phyloP scores from a whole-genome alignment of 2,113 vertebrate genomes.

The Pachyramphus minor region DNA sequence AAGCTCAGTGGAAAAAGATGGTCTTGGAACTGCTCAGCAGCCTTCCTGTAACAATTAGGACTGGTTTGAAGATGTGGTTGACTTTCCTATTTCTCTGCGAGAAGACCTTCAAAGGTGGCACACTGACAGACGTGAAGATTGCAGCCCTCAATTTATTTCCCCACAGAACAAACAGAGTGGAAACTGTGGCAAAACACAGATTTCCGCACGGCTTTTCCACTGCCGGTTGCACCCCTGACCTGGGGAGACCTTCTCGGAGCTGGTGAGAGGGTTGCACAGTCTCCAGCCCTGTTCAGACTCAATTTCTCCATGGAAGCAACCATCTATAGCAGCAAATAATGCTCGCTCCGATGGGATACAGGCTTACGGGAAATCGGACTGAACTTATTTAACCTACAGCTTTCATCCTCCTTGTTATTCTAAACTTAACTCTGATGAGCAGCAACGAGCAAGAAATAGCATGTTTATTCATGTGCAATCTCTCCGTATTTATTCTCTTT shows the following conservation, averaged over 20 bases:
- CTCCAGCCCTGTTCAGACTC: not conserved
- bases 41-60: slow-evolving; percentile 47
- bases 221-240: not conserved
- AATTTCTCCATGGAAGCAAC: not conserved
- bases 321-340: not conserved
- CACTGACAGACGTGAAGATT: not conserved
- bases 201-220: not conserved
- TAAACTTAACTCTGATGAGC: not conserved
- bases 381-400: not conserved
- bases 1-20: slow-evolving; percentile 37
- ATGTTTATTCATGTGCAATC: not conserved
- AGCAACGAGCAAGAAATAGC: not conserved
- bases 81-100: not conserved
- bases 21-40: slow-evolving; percentile 3
- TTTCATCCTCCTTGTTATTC: not conserved
- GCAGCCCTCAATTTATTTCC: slow-evolving; percentile 24
- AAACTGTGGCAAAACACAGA: slow-evolving; percentile 18
- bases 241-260: not conserved
- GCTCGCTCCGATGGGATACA: not conserved
- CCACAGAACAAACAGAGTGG: slow-evolving; percentile 33
- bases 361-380: not conserved
- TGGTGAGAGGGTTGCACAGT: not conserved
- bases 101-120: slow-evolving; percentile 46
- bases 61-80: slow-evolving; percentile 37
- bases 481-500: not conserved